Base-by-base conservation (phyloP, 1,140 invertebrate genomes). In the Monomorium pharaonis region DNA sequence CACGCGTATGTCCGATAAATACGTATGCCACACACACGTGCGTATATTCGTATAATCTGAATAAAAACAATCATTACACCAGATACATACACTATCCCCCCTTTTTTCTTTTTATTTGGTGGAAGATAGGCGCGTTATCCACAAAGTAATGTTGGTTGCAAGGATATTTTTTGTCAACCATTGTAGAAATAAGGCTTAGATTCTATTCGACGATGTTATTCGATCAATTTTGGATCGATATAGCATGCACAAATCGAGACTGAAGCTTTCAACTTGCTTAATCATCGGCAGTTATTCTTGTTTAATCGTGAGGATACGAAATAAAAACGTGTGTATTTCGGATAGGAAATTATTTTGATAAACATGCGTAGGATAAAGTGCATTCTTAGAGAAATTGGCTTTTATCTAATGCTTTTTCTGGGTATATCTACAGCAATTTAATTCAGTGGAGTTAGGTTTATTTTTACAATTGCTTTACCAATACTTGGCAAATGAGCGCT, bases 1-100 rank as follows among this genome's bases (percentile, higher is more conserved):
- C 88, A 91, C 80, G 84, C 88, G 85, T 80, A 89, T 90, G 69
- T 87, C 72, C 72, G 67, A 88, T 74, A 88, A 85, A 84, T 86
- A 88, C 86, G 88, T 88, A 90, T 83, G 83, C 92, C 37, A 60
- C 24, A 47, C 49, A 83, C 58, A 56, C 51, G 65, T 21, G 56
- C 78, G 27, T 65, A 85, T 37, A 30, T 44, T 54, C 65, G 67
- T 37, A 80, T 67, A 30, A 70, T 69, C 14, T 69, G 16, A 18
- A 69, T 42, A 69, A 47, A 69, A 37, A 70, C 44, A 80, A n/a
- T 9, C 16, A 33, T 54, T 65, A 75, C 33, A 83, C 51, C 69
- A 62, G 16, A 60, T 60, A 44, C 30, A 84, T 56, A 75, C 56
- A 62, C 6, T 7, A 69, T 10, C n/a, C 18, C 42, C 56, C 42